Conservation (phyloP, 2,797 vertebrate genomes). For the Bucorvus abyssinicus region DNA sequence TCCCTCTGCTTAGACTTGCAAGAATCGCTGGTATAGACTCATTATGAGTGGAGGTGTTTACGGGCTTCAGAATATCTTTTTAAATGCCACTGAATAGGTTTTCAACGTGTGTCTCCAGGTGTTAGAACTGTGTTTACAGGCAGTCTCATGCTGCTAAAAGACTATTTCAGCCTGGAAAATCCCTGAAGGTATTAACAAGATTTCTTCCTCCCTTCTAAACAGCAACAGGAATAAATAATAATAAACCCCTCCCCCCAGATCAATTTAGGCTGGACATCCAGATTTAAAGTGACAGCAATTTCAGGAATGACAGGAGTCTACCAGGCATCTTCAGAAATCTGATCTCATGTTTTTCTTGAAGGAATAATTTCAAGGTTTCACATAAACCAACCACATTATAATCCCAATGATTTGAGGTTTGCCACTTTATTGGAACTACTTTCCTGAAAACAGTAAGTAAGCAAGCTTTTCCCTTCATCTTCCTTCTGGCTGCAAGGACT, state of each 20-base stretch:
- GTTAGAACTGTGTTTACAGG: slow-evolving; percentile 20
- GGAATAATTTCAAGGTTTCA: background rate
- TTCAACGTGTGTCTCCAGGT: slow-evolving; percentile 7
- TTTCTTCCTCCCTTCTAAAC: background rate
- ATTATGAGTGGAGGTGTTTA: background rate
- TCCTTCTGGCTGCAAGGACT: background rate
- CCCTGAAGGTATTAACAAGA: slow-evolving; percentile 19
- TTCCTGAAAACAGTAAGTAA: background rate
- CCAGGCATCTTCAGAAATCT: background rate
- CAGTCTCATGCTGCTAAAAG: background rate
- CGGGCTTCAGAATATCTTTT: background rate
- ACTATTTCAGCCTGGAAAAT: slow-evolving; percentile 20
- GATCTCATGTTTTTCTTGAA: background rate
- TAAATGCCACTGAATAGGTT: background rate
- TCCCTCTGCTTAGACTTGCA: background rate
- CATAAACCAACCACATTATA: background rate
- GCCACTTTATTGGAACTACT: background rate
- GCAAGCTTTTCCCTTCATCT: background rate
- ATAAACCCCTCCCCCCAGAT: background rate
- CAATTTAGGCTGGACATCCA: background rate
- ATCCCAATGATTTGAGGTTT: background rate
- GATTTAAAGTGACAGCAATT: background rate
- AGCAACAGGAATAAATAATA: background rate
- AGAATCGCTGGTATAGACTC: background rate
- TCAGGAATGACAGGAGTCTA: background rate